Conservation (phyloP, 2,888 invertebrate genomes). For the Hydrotaea diabolus region DNA sequence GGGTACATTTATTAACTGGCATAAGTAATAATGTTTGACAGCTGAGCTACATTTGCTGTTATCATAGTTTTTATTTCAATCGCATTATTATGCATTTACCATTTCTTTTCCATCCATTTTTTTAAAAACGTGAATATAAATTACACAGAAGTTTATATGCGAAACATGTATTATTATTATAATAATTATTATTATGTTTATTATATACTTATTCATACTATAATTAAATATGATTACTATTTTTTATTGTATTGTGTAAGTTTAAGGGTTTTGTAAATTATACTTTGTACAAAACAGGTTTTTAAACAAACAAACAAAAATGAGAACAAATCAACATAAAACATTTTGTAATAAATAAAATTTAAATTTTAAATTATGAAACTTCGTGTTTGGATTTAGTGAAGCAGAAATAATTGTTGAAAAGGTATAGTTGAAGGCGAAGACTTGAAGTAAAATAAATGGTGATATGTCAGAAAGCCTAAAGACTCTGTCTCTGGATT, state of each 20-base stretch:
- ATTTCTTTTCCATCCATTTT: constrained; percentile 6
- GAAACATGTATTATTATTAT: constrained; percentile 4
- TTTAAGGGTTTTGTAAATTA: constrained; percentile 66
- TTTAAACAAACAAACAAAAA: constrained; percentile 38
- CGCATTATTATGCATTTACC: not conserved
- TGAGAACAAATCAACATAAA: constrained; percentile 17
- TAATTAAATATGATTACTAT: constrained; percentile 37
- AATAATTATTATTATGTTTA: constrained; percentile 47
- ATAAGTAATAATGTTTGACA: not conserved
- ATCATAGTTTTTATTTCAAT: not conserved
- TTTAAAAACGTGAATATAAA: not conserved
- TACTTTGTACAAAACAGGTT: constrained; percentile 65
- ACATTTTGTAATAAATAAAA: constrained; percentile 60
- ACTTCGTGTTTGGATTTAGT: not conserved
- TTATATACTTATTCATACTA: constrained; percentile 16
- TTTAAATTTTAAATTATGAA: constrained; percentile 48
- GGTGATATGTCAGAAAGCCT: too few relatives aligned
- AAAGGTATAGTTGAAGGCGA: not conserved
- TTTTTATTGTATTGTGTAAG: constrained; percentile 58
- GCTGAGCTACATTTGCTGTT: not conserved
- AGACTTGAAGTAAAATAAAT: too few relatives aligned
- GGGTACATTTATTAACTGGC: not conserved
- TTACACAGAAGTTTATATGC: constrained; percentile 1
- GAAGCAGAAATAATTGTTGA: not conserved
- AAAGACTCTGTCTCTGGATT: too few relatives aligned